Conservation (phyloP, 2,888 invertebrate species). For the Galeruca laticollis region DNA sequence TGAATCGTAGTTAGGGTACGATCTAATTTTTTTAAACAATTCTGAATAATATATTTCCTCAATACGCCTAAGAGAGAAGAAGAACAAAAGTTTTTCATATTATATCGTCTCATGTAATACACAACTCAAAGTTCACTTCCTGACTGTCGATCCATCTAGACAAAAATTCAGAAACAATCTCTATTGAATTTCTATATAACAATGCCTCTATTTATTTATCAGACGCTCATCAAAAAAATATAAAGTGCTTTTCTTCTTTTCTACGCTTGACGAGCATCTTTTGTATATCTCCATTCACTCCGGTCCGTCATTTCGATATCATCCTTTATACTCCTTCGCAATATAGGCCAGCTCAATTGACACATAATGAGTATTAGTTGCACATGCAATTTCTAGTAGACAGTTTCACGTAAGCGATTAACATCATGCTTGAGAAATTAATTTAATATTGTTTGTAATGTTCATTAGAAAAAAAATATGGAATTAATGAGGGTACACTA, state of each 20-base stretch:
- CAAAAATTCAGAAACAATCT: conserved; percentile 35
- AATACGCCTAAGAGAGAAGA: neutral
- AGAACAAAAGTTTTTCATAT: neutral
- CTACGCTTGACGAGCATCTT: conserved; percentile 51
- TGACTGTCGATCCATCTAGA: neutral
- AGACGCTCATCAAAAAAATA: conserved; percentile 48
- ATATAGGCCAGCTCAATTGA: conserved; percentile 7
- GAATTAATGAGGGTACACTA: too few species aligned
- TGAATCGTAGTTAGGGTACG: too few species aligned
- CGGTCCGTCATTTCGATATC: conserved; percentile 38
- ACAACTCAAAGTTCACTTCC: conserved; percentile 17
- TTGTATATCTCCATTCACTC: conserved; percentile 48
- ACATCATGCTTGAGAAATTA: too few species aligned
- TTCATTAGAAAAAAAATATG: too few species aligned
- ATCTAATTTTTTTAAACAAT: too few species aligned
- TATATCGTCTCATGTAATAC: neutral
- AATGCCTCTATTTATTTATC: conserved; percentile 55
- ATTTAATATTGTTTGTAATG: too few species aligned
- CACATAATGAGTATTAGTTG: too few species aligned
- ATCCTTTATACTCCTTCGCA: conserved; percentile 18
- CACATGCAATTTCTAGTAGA: too few species aligned
- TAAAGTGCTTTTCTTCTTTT: conserved; percentile 50
- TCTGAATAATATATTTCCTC: too few species aligned
- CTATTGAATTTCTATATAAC: conserved; percentile 33
- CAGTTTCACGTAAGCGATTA: too few species aligned